Evolutionary conservation across 1,140 invertebrate genomes (phyloP).

Genomic region (Ips typographus): DNA sequence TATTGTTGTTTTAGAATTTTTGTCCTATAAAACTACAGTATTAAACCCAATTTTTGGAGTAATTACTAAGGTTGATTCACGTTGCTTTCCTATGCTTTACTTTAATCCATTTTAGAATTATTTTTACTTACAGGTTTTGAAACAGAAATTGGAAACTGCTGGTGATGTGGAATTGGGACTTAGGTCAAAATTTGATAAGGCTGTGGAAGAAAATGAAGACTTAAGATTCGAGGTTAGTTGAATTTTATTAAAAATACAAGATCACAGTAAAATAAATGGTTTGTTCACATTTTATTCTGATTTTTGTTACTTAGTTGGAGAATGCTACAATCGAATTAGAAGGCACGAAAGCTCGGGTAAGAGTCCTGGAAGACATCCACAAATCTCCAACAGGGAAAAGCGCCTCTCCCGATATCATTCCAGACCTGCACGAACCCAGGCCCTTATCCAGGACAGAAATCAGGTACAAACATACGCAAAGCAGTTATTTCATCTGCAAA

Average conservation of each 20-base stretch:
- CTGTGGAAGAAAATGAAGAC: slow-evolving; percentile 77
- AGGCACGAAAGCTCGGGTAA: slow-evolving; percentile 71
- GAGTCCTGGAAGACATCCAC: slow-evolving; percentile 64
- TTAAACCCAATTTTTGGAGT: too few relatives aligned
- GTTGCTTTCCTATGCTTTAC: neutral
- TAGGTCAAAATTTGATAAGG: slow-evolving; percentile 69
- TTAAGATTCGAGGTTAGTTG: slow-evolving; percentile 72
- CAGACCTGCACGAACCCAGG: slow-evolving; percentile 45
- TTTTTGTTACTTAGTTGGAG: slow-evolving; percentile 61
- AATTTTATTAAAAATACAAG: neutral
- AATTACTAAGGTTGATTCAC: too few relatives aligned
- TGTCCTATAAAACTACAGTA: too few relatives aligned
- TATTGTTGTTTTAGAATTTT: too few relatives aligned
- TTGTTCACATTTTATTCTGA: neutral
- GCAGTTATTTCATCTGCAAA: neutral
- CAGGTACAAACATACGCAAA: slow-evolving; percentile 9
- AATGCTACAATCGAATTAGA: slow-evolving; percentile 80
- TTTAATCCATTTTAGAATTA: neutral
- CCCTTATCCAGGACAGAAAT: slow-evolving; percentile 34
- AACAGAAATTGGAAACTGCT: slow-evolving; percentile 66
- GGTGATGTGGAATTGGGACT: slow-evolving; percentile 64
- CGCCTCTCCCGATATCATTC: slow-evolving; percentile 53
- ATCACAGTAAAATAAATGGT: neutral
- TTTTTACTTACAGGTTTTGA: slow-evolving; percentile 63
- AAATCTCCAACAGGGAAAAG: slow-evolving; percentile 34